Percentiles rank a stretch among this genome's conserved stretches.
These are phyloP conservation scores for Petaurus breviceps DNA, from an alignment of 2,113 vertebrate genomes.

Conservation along the genomic window DNA sequence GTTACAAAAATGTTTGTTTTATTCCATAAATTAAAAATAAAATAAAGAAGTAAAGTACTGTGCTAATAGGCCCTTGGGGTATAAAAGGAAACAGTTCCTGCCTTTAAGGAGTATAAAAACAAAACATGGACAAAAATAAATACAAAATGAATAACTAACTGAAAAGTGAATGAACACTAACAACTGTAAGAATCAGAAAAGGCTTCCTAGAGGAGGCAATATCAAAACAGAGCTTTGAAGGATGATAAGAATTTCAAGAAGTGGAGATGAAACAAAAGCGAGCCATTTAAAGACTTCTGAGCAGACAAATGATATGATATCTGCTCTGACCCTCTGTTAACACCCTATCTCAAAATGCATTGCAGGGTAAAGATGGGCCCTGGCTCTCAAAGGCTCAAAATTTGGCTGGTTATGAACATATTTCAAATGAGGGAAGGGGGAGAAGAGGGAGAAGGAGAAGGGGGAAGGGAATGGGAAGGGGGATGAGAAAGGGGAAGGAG, in stretches of 20 bases:
- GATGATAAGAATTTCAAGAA: background rate
- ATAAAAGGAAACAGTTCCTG: background rate
- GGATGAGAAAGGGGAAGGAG: too few relatives aligned
- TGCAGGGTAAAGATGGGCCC: background rate
- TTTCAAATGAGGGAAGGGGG: background rate
- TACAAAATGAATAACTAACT: background rate
- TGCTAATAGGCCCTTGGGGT: background rate
- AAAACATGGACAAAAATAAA: background rate
- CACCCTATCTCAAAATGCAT: background rate
- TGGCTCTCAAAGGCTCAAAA: background rate
- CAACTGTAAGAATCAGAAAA: background rate
- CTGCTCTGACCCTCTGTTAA: background rate
- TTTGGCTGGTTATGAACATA: background rate
- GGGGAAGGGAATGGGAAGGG: background rate
- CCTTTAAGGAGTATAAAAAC: background rate
- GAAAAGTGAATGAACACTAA: background rate
- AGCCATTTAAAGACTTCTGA: background rate
- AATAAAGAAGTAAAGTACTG: too few relatives aligned
- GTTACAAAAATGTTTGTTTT: too few relatives aligned
- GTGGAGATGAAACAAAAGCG: background rate
- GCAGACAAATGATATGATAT: background rate
- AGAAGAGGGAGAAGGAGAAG: background rate
- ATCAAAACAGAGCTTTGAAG: background rate
- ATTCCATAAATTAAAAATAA: too few relatives aligned
- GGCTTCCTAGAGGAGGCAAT: background rate